phyloP scores from a whole-genome alignment of 2,113 vertebrate species.

The Eulemur rufifrons region DNA sequence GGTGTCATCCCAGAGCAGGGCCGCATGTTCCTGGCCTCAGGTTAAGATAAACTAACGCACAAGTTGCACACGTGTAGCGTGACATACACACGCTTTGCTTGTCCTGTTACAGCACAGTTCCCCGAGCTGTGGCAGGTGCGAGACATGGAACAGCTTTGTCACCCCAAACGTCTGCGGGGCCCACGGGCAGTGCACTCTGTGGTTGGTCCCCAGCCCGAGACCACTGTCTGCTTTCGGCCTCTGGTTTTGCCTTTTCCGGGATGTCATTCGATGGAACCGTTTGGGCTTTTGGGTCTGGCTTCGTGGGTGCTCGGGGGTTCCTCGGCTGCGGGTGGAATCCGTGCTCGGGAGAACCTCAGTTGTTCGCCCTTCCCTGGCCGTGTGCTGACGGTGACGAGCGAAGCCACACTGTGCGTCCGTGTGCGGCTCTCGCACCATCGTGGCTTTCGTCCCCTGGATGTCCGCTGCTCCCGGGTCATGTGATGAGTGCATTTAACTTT shows the following conservation, averaged over 20 bases:
- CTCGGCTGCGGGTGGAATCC: too few relatives aligned
- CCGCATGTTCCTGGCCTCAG: not conserved
- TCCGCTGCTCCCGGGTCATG: not conserved
- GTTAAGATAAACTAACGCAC: not conserved
- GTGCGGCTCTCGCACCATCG: not conserved
- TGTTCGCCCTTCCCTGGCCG: not conserved
- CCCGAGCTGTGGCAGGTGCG: not conserved
- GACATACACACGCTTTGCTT: constrained; percentile 13
- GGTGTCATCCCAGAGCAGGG: not conserved
- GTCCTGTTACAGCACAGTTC: not conserved
- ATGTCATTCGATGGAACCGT: fast-evolving
- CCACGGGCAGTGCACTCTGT: not conserved
- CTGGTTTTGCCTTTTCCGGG: too few relatives aligned
- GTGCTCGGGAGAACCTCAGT: not conserved
- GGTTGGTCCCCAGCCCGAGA: too few relatives aligned
- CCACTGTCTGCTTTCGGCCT: not conserved
- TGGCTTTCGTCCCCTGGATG: not conserved
- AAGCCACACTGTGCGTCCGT: not conserved
- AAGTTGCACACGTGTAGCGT: not conserved
- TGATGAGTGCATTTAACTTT: not conserved
- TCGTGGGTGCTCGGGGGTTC: not conserved
- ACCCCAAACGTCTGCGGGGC: not conserved
- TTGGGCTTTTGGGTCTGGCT: not conserved
- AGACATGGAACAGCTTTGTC: too few relatives aligned
- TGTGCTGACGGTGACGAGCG: too few relatives aligned